Evolutionary conservation across 1,140 invertebrate species (phyloP), one percentile per base, ranked within the genome.

Genomic region (Drosophila sulfurigaster): DNA sequence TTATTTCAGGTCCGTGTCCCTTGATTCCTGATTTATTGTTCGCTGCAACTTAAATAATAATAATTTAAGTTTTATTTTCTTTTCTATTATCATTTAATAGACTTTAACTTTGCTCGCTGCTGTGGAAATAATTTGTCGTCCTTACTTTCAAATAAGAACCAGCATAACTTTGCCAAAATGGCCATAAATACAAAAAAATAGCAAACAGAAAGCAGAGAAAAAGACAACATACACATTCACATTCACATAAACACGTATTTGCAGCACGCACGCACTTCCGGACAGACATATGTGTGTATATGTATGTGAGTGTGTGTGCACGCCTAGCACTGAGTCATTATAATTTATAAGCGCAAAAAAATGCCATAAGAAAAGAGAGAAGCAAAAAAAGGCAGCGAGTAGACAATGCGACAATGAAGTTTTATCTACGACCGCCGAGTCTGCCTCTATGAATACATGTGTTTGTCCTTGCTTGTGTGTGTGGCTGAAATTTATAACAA

Each of bases 371-470:
- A 62, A 62, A 38, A 41, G 64, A 43, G 51, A 3, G 8, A 38
- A 10, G 35, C 20, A 25, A 45, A 66, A 62, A 57, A 54, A 38
- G 11, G 7, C 52, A 48, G 58, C 30, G 68, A 68, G 56, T 62
- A 81, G 75, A 89, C 82, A 88, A 88, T 85, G 75, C 71, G 86
- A 89, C 81, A 89, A 85, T 88, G 78, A 79, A 81, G 75, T 85
- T 76, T 57, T 65, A 81, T 79, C 68, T 69, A 28, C 16, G 57
- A 28, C 41, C 49, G 3, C 11, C 20, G 20, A 4, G 51, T 8
- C 41, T 32, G 41, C 35, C n/a, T 63, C 5, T 52, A 15, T 63
- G 38, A 46, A 30, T 68, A 46, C 43, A 3, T 71, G 49, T 56
- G 52, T 57, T 15, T 60, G 56, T 10, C 6, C 20, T 28, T 52